Evolutionary conservation across 2,113 vertebrate species (phyloP).

Genomic region (Campylomormyrus tamandua): DNA sequence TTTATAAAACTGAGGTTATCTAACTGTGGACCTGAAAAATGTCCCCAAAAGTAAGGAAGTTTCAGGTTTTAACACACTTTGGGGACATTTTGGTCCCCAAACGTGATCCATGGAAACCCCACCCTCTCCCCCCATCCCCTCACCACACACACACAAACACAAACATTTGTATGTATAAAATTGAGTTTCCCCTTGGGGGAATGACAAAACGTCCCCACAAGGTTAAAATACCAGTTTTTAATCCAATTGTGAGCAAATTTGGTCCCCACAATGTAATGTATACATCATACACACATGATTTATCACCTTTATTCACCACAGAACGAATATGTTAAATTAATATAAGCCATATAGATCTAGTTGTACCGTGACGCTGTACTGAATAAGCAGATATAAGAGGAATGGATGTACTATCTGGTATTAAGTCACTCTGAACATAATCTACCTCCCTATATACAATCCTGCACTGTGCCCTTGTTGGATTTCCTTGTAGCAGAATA

Average conservation of each 20-base stretch:
- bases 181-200: neutral
- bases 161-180: neutral
- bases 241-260: neutral
- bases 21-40: too few relatives aligned
- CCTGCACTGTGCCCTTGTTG: neutral
- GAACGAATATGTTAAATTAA: neutral
- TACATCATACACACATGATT: neutral
- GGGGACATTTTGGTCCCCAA: too few relatives aligned
- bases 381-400: neutral
- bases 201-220: neutral
- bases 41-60: too few relatives aligned
- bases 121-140: too few relatives aligned
- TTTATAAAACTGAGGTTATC: too few relatives aligned
- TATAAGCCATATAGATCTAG: neutral
- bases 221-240: too few relatives aligned
- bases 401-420: neutral
- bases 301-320: neutral
- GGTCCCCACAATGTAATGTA: neutral
- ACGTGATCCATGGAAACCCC: too few relatives aligned
- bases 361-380: neutral
- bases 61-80: too few relatives aligned
- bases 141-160: neutral
- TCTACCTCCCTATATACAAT: neutral
- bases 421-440: neutral
- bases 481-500: neutral